These are phyloP conservation scores for Malthinus seriepunctatus DNA, from an alignment of 2,888 invertebrate species.

Conservation along the genomic window DNA sequence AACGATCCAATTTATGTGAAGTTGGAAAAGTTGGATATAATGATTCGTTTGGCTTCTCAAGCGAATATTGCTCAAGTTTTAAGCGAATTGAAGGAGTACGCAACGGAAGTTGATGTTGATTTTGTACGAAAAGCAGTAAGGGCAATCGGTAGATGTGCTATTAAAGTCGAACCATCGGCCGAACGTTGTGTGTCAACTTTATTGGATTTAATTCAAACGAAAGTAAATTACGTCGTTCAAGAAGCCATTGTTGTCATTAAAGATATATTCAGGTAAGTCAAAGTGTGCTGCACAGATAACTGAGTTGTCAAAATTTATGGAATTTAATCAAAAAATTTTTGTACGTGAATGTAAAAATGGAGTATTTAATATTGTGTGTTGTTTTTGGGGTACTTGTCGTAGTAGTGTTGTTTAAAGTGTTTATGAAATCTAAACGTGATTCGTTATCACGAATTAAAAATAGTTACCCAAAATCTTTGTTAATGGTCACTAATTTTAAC, in stretches of 20 bases:
- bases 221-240: conserved; percentile 99
- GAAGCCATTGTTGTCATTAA: conserved; percentile 99
- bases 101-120: conserved; percentile 99
- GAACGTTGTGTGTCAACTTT: conserved; percentile 98
- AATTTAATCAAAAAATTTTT: too few relatives aligned
- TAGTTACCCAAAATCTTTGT: too few relatives aligned
- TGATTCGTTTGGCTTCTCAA: conserved; percentile 98
- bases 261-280: conserved; percentile 78
- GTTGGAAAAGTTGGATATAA: conserved; percentile 97
- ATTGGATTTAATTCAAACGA: conserved; percentile 97
- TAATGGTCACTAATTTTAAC: neutral
- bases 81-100: conserved; percentile 97
- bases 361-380: too few relatives aligned
- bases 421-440: neutral
- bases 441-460: too few relatives aligned
- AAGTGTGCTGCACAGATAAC: neutral
- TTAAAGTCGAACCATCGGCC: conserved; percentile 96
- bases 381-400: neutral
- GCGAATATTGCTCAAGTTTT: conserved; percentile 97
- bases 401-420: conserved; percentile 1
- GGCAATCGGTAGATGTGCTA: conserved; percentile 98
- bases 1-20: conserved; percentile 99
- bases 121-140: conserved; percentile 98
- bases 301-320: too few relatives aligned
- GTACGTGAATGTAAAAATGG: too few relatives aligned